Percentiles rank a stretch among this genome's conserved stretches.
Evolutionary conservation across 2,888 invertebrate species (phyloP).

Genomic region (Cheilosia soror): DNA sequence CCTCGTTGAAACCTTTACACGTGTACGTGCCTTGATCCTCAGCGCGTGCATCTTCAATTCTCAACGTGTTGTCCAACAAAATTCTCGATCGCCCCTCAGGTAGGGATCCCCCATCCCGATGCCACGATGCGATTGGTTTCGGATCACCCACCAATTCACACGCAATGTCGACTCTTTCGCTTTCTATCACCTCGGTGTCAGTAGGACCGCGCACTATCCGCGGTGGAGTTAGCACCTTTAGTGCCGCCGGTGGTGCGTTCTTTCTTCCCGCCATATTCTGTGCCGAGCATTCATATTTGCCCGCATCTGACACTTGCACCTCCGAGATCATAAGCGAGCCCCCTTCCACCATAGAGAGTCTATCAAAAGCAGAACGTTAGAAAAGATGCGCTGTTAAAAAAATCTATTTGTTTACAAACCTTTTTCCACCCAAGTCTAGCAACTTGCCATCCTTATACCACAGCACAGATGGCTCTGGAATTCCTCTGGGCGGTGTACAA

Average conservation of each 20-base stretch:
- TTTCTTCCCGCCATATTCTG: conserved; percentile 79
- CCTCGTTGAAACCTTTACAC: conserved; percentile 78
- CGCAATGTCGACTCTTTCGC: conserved; percentile 78
- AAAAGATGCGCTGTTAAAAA: background rate
- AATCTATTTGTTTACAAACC: conserved; percentile 57
- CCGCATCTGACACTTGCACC: conserved; percentile 77
- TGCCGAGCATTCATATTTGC: conserved; percentile 78
- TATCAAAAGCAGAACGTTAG: conserved; percentile 15
- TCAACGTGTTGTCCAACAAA: conserved; percentile 78
- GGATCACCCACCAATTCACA: conserved; percentile 78
- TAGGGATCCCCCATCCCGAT: conserved; percentile 76
- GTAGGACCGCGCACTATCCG: conserved; percentile 77
- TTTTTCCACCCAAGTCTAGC: conserved; percentile 78
- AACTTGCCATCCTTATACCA: conserved; percentile 78
- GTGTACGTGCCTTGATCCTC: conserved; percentile 78
- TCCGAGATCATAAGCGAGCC: conserved; percentile 78
- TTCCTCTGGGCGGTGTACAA: conserved; percentile 78
- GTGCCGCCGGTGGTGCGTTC: conserved; percentile 76
- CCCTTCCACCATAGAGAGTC: conserved; percentile 78
- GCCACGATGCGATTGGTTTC: conserved; percentile 77
- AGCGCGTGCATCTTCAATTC: conserved; percentile 78
- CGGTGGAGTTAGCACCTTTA: conserved; percentile 78
- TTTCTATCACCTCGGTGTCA: conserved; percentile 78
- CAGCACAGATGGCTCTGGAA: conserved; percentile 78
- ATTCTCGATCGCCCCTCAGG: conserved; percentile 78